Conservation (phyloP, 37 sponge, comb jelly and placozoan species). For the Beroe forskalii region DNA sequence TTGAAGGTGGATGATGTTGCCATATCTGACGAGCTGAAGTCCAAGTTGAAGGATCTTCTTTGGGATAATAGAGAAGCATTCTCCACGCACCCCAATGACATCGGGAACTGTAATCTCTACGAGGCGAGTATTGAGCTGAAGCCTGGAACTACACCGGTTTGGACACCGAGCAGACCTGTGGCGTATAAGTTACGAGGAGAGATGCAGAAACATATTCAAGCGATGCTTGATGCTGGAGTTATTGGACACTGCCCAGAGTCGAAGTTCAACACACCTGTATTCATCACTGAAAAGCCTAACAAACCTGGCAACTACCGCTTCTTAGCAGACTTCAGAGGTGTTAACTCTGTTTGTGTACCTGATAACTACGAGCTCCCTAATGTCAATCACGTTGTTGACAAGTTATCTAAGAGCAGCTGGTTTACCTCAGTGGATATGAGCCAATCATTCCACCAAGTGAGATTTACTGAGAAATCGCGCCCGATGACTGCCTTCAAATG, state of each 20-base stretch:
- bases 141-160: neutral
- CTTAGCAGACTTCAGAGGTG: neutral
- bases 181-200: neutral
- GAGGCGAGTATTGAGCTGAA: neutral
- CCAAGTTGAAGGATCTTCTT: neutral
- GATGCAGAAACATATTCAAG: neutral
- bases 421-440: neutral
- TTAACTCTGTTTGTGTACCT: neutral
- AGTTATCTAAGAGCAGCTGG: neutral
- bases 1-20: slow-evolving; percentile 7
- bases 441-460: neutral
- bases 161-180: neutral
- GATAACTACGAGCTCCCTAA: neutral
- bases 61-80: neutral
- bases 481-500: neutral
- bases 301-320: neutral
- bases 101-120: neutral
- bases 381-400: neutral
- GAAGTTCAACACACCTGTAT: neutral
- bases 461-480: neutral
- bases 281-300: neutral
- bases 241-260: neutral
- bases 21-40: neutral
- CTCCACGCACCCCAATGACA: neutral
- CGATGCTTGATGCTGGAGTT: neutral